phyloP scores from a whole-genome alignment of 2,797 vertebrate species.

The Pantherophis vulpinus region DNA sequence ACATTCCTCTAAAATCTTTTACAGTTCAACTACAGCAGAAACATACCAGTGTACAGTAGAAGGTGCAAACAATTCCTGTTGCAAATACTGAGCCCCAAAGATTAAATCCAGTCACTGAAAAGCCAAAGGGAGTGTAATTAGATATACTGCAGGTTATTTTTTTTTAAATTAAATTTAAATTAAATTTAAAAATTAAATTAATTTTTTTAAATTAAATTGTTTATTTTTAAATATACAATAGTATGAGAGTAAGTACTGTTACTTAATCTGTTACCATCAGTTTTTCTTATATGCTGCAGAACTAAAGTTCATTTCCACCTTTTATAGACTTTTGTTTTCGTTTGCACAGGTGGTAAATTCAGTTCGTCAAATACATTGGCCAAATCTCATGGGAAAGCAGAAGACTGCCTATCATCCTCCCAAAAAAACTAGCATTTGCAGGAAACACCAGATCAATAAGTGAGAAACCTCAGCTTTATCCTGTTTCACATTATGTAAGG shows the following conservation, averaged over 20 bases:
- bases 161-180: not conserved
- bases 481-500: not conserved
- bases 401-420: not conserved
- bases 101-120: conserved; percentile 80
- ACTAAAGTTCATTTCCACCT: not conserved
- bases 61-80: conserved; percentile 82
- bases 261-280: not conserved
- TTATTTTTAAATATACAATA: not conserved
- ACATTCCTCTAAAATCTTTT: rapidly evolving
- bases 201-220: not conserved
- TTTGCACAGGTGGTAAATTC: not conserved
- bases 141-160: not conserved
- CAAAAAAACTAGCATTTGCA: not conserved
- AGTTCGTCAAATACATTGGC: not conserved
- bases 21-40: not conserved
- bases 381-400: not conserved
- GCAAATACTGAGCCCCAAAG: conserved; percentile 83
- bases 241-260: not conserved
- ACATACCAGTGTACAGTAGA: conserved; percentile 83
- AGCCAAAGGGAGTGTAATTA: conserved; percentile 35
- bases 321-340: not conserved
- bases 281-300: not conserved
- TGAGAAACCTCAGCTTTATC: not conserved
- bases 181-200: not conserved
- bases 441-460: not conserved